Percentiles rank a stretch among this genome's conserved stretches.
Evolutionary conservation across 1,140 invertebrate genomes (phyloP).

Genomic region (Stenopsyche tienmushanensis): DNA sequence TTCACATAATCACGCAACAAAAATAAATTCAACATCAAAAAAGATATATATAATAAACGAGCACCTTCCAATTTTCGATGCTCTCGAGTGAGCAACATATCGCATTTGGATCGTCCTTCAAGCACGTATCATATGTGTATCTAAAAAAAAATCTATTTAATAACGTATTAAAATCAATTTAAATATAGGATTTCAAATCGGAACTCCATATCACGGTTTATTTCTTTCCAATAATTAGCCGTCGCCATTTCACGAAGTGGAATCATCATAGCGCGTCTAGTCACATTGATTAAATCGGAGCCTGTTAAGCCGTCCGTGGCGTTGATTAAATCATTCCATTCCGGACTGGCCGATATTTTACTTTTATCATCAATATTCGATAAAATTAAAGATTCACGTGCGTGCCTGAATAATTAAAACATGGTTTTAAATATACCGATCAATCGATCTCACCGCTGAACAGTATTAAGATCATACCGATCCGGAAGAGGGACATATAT

Average conservation of each 20-base stretch:
- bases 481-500: conserved; percentile 62
- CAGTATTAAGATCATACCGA: conserved; percentile 43
- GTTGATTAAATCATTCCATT: conserved; percentile 52
- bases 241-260: conserved; percentile 54
- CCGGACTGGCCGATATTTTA: conserved; percentile 40
- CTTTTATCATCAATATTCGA: conserved; percentile 40
- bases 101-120: conserved; percentile 7
- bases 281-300: conserved; percentile 58
- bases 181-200: too few relatives aligned
- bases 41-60: not conserved
- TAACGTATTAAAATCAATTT: too few relatives aligned
- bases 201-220: conserved; percentile 7
- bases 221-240: conserved; percentile 44
- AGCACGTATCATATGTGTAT: conserved; percentile 25
- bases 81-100: conserved; percentile 16
- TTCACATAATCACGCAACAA: not conserved
- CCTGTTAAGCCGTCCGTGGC: conserved; percentile 58
- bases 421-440: too few relatives aligned
- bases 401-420: conserved; percentile 41
- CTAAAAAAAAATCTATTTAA: conserved; percentile 19
- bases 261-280: conserved; percentile 55
- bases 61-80: conserved; percentile 33
- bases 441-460: too few relatives aligned
- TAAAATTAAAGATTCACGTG: conserved; percentile 22
- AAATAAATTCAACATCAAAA: not conserved